Percentiles rank a stretch among this genome's conserved stretches.
Evolutionary conservation across 2,113 vertebrate genomes (phyloP).

Genomic region (Clinocottus analis): DNA sequence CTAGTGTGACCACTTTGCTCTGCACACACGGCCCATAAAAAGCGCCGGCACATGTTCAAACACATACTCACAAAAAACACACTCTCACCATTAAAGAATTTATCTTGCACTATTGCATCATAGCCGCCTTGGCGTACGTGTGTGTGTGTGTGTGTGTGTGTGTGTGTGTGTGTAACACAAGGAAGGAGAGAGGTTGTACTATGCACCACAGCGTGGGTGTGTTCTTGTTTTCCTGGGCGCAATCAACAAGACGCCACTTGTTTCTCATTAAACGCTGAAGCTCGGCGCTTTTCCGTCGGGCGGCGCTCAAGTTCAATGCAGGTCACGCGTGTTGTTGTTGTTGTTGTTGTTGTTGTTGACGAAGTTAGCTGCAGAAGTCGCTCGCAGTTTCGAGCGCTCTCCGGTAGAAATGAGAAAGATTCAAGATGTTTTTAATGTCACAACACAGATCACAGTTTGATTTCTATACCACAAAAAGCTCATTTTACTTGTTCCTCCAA

Average conservation of each 20-base stretch:
- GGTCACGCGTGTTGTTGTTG: too few relatives aligned
- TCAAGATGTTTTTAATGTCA: too few relatives aligned
- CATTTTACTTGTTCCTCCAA: too few relatives aligned
- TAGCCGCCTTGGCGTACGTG: not conserved
- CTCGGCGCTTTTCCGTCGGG: not conserved
- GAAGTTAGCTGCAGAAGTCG: not conserved
- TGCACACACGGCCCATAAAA: not conserved
- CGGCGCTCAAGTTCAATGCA: too few relatives aligned
- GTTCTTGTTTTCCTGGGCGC: slow-evolving; percentile 12
- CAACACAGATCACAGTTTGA: too few relatives aligned
- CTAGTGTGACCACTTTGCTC: not conserved
- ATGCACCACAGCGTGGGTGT: slow-evolving; percentile 23
- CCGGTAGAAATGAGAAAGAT: too few relatives aligned
- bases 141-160: not conserved
- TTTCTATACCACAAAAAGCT: too few relatives aligned
- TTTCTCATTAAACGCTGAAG: too few relatives aligned
- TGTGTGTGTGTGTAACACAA: not conserved
- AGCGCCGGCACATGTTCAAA: slow-evolving; percentile 1
- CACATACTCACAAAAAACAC: slow-evolving; percentile 31
- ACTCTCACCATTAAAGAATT: slow-evolving; percentile 48
- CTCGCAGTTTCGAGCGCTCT: too few relatives aligned
- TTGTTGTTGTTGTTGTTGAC: too few relatives aligned
- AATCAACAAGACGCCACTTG: slow-evolving; percentile 31
- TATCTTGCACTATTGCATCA: slow-evolving; percentile 41
- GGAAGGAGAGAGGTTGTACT: not conserved